Percentiles rank a stretch among this genome's conserved stretches.
These are phyloP conservation scores for Ferrisia virgata DNA, from an alignment of 2,888 invertebrate species.

Conservation along the genomic window DNA sequence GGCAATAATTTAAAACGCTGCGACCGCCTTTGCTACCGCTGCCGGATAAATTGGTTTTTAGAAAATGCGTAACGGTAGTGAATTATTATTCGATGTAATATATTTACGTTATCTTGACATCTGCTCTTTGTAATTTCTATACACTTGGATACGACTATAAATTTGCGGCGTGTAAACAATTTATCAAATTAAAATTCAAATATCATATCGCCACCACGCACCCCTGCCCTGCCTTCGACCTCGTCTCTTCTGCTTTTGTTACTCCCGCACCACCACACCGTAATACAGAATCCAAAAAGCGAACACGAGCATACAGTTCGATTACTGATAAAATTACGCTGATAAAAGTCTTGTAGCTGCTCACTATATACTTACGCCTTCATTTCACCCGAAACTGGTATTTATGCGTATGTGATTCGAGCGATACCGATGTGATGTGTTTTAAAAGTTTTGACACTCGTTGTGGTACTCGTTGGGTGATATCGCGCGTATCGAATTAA, in stretches of 20 bases:
- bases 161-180: conserved; percentile 29
- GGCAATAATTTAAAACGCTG: not conserved
- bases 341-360: not conserved
- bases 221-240: not conserved
- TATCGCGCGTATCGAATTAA: not conserved
- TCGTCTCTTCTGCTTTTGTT: too few relatives aligned
- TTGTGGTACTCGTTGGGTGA: not conserved
- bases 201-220: not conserved
- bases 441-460: not conserved
- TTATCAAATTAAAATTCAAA: conserved; percentile 31
- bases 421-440: too few relatives aligned
- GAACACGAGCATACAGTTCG: not conserved
- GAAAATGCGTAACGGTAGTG: conserved; percentile 24
- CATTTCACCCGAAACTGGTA: not conserved
- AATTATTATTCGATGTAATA: conserved; percentile 30
- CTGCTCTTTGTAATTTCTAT: conserved; percentile 28
- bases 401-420: too few relatives aligned
- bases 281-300: not conserved
- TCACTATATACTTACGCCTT: not conserved
- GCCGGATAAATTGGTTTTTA: conserved; percentile 27
- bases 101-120: conserved; percentile 31
- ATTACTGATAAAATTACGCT: not conserved
- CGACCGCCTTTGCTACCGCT: not conserved
- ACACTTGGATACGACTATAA: not conserved
- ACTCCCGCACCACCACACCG: not conserved